Evolutionary conservation across 1,140 invertebrate species (phyloP).

Genomic region (Sinella curviseta): DNA sequence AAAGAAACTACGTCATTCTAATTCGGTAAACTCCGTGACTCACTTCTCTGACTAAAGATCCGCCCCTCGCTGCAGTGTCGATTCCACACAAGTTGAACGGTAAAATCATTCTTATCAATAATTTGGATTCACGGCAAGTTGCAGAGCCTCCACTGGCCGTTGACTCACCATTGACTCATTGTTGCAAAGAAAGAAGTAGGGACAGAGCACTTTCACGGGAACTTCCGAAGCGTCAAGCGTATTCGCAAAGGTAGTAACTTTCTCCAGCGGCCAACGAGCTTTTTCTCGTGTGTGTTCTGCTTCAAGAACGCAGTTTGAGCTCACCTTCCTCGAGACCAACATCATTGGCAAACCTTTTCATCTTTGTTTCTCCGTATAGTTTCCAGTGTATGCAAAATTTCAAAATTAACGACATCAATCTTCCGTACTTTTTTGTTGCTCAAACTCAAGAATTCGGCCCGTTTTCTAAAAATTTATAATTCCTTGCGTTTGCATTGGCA

Average conservation of each 20-base stretch:
- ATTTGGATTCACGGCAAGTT: too few species aligned
- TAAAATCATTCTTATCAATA: too few species aligned
- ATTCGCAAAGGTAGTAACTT: background rate
- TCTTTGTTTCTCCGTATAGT: background rate
- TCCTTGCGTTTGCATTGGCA: background rate
- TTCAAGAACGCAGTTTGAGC: conserved; percentile 8
- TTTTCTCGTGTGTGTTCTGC: background rate
- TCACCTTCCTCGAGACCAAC: conserved; percentile 22
- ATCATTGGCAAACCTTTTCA: conserved; percentile 4
- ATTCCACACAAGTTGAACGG: background rate
- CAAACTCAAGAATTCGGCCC: conserved; percentile 16
- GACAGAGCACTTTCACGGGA: background rate
- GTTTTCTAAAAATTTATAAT: background rate
- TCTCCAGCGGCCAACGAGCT: background rate
- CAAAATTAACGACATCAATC: background rate
- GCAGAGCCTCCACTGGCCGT: too few species aligned
- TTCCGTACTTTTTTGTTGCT: background rate
- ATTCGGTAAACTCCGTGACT: background rate
- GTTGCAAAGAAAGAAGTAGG: background rate
- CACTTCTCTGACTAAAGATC: background rate
- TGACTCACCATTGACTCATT: conserved; percentile 10
- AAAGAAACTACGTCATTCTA: background rate
- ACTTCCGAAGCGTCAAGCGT: conserved; percentile 5
- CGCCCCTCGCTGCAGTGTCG: background rate
- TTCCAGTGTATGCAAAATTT: conserved; percentile 4